Evolutionary conservation across 2,888 invertebrate genomes (phyloP), one percentile per base, ranked within the genome.

Genomic region (Leptodirus hochenwartii): DNA sequence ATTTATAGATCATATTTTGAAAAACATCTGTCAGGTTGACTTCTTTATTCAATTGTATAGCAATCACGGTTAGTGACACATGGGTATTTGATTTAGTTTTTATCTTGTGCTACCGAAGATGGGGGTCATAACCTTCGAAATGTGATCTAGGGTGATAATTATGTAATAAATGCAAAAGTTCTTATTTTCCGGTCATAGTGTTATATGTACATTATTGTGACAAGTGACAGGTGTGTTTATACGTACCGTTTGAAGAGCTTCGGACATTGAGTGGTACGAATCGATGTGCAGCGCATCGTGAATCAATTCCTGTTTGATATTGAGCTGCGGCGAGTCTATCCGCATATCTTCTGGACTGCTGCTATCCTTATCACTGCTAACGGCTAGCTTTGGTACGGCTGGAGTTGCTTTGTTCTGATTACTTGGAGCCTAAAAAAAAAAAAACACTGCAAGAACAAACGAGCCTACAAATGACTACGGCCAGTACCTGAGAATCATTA

Each of bases 371-470:
- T 64, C 63, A 45, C 58, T 54, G 46, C 67, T 62, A 47, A 68
- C 64, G 56, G 66, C 69, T 53, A 66, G 58, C 60, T 71, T 71
- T 62, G 69, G 67, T 58, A 64, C 53, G 31, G 66, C n/a, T n/a
- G n/a, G 66, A 58, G 64, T 67, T 56, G 66, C 62, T 62, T 69
- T 69, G 54, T 64, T n/a, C n/a, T n/a, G 69, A 61, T 68, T 68
- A 61, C 62, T 62, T 55, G 65, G 61, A 53, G 66, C 62, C 69
- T 69, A 46, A 27, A 54, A 48, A 40, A 41, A 41, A 34, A 28
- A 39, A 33, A 27, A 29, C 36, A 32, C 13, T 23, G 17, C 5
- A 6, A 28, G 24, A 15, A 25, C 11, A 29, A 17, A n/a, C n/a
- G 9, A 14, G 11, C 12, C 11, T 26, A 27, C 5, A 29, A 29